Evolutionary conservation across 2,888 invertebrate species (phyloP), one percentile per base, ranked within the genome.

Genomic region (Acanthococcus lagerstroemiae): DNA sequence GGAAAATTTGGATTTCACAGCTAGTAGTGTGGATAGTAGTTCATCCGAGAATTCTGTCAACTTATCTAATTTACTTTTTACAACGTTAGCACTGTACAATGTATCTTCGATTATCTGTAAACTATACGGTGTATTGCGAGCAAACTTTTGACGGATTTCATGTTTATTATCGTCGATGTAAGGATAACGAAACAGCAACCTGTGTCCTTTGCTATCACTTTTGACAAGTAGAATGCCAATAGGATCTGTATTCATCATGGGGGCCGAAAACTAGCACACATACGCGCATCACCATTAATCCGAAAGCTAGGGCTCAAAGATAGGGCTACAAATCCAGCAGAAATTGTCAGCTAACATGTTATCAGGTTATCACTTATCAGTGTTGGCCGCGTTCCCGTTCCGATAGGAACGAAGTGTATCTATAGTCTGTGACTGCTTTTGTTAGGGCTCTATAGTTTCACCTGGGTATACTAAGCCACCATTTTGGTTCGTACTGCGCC

Each of bases 141-240:
- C 80, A 70, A 82, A 82, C 72, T 81, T 81, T 73, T 80, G 80
- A 67, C 70, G 74, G 15, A 74, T 74, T 73, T 85, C 84, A 74
- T 82, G 81, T 67, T 81, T 83, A 69, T 81, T 80, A 69, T 82
- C 81, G 22, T 78, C 77, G 63, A 83, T 83, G 74, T 86, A 91
- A 0, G 95, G 95, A 79, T 94, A 95, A 67, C 93, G 83, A 77
- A 95, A 95, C 57, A 95, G 77, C 69, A 95, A 79, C 69, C 92
- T 82, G 75, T 95, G 94, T 4, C 95, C 95, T 80, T 94, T 92
- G 73, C 93, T 93, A 72, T 95, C 95, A 55, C 93, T 92, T 76
- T 95, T 94, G 0, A 95, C 95, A 66, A 96, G 81, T 74, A 95
- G 90, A 73, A 95, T 85, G 72, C 91, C 89, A 69, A 95, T 78